A percentile compares a stretch with the other conserved stretches of the same genome.
phyloP scores from a whole-genome alignment of 1,140 invertebrate genomes.

The Drosophila suzukii region DNA sequence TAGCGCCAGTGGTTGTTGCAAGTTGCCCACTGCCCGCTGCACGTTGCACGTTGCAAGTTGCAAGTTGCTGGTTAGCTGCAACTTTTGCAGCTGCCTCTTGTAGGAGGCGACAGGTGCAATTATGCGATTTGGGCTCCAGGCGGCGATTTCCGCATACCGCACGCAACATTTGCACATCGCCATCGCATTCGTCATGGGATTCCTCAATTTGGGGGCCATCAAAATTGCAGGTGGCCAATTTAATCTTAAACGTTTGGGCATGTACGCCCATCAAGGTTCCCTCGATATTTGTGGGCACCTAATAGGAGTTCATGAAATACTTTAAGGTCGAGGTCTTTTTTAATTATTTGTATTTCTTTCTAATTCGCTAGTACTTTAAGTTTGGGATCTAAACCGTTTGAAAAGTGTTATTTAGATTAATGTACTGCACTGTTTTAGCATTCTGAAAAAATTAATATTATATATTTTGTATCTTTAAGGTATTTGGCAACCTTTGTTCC shows the following conservation, averaged over 20 bases:
- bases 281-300: neutral
- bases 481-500: too few relatives aligned
- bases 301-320: neutral
- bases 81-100: slow-evolving; percentile 51
- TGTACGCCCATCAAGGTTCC: neutral
- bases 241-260: neutral
- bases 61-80: slow-evolving; percentile 16
- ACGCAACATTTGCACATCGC: slow-evolving; percentile 45
- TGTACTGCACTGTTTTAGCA: too few relatives aligned
- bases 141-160: slow-evolving; percentile 70
- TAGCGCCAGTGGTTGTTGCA: slow-evolving; percentile 55
- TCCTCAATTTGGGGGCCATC: neutral
- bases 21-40: slow-evolving; percentile 1
- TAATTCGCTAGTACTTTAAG: too few relatives aligned
- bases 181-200: slow-evolving; percentile 22
- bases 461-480: too few relatives aligned
- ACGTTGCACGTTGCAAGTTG: neutral
- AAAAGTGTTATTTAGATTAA: too few relatives aligned
- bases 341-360: too few relatives aligned
- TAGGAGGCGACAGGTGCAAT: slow-evolving; percentile 81
- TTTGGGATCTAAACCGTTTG: too few relatives aligned
- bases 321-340: neutral
- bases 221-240: slow-evolving; percentile 2
- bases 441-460: too few relatives aligned
- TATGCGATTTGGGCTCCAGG: slow-evolving; percentile 41